phyloP scores from a whole-genome alignment of 92 coral and sea anemone genomes.

The Palythoa heliodiscus region DNA sequence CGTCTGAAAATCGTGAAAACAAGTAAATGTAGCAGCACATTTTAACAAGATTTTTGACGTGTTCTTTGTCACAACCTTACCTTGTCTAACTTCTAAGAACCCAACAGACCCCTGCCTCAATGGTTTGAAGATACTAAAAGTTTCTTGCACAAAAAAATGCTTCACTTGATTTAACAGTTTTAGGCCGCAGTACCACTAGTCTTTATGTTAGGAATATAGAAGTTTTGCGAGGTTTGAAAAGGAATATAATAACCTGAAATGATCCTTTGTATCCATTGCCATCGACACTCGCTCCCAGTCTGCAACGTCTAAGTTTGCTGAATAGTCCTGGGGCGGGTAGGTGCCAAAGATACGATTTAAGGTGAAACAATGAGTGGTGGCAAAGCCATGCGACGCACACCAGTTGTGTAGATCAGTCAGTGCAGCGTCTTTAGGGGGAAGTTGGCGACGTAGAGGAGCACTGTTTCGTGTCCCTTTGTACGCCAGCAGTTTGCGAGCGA shows the following conservation, averaged over 20 bases:
- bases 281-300: constrained; percentile 72
- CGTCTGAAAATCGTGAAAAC: not conserved
- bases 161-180: no score
- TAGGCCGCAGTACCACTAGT: no score
- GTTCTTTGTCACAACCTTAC: no score
- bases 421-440: constrained; percentile 68
- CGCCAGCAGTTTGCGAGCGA: constrained; percentile 66
- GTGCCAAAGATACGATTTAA: constrained; percentile 35
- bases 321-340: constrained; percentile 30
- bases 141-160: no score
- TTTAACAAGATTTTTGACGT: no score
- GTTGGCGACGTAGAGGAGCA: constrained; percentile 81
- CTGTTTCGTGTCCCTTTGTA: constrained; percentile 51
- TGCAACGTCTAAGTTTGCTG: constrained; percentile 55
- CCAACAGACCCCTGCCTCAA: no score
- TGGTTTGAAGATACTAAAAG: no score
- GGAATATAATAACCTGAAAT: constrained; percentile 31
- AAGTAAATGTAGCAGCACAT: not conserved
- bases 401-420: constrained; percentile 50
- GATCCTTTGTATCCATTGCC: constrained; percentile 72
- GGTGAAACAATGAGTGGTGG: constrained; percentile 54
- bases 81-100: no score
- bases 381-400: constrained; percentile 62
- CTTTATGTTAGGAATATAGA: no score
- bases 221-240: not conserved